Percentiles rank a stretch among this genome's conserved stretches.
Evolutionary conservation across 1,140 invertebrate species (phyloP).

Genomic region (Anagrus nilaparvatae): DNA sequence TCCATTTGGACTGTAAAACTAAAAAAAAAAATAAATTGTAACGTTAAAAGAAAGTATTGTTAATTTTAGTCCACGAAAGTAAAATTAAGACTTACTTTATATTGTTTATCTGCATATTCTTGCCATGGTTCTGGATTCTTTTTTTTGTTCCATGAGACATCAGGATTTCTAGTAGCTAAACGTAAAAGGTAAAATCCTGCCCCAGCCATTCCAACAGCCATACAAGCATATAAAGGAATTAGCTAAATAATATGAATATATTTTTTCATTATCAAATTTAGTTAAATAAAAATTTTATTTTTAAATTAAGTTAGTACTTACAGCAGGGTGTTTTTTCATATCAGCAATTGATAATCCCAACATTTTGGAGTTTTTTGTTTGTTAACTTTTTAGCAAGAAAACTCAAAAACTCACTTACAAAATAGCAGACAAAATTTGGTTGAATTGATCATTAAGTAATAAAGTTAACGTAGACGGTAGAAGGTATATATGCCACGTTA

Average conservation of each 20-base stretch:
- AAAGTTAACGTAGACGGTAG: too few relatives aligned
- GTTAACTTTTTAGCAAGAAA: too few relatives aligned
- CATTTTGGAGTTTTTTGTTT: too few relatives aligned
- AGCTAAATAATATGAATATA: constrained; percentile 45
- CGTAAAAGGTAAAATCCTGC: constrained; percentile 53
- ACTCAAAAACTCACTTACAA: too few relatives aligned
- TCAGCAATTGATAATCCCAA: constrained; percentile 43
- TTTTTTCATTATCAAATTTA: constrained; percentile 6
- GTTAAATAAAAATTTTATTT: constrained; percentile 1
- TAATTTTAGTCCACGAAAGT: neutral
- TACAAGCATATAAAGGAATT: constrained; percentile 66
- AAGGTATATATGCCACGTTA: too few relatives aligned
- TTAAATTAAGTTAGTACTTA: constrained; percentile 31
- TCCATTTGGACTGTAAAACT: constrained; percentile 36
- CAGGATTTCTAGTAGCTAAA: constrained; percentile 62
- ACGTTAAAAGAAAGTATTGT: constrained; percentile 1
- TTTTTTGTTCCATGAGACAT: constrained; percentile 65
- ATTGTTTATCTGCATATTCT: constrained; percentile 65
- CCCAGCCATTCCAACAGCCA: constrained; percentile 49
- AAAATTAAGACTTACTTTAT: constrained; percentile 53
- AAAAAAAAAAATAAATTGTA: constrained; percentile 20
- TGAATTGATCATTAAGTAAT: too few relatives aligned
- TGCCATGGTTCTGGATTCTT: constrained; percentile 70
- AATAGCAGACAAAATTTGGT: too few relatives aligned
- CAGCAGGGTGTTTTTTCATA: constrained; percentile 53